Evolutionary conservation across 2,888 invertebrate species (phyloP).

Genomic region (Oeneis ivallda): DNA sequence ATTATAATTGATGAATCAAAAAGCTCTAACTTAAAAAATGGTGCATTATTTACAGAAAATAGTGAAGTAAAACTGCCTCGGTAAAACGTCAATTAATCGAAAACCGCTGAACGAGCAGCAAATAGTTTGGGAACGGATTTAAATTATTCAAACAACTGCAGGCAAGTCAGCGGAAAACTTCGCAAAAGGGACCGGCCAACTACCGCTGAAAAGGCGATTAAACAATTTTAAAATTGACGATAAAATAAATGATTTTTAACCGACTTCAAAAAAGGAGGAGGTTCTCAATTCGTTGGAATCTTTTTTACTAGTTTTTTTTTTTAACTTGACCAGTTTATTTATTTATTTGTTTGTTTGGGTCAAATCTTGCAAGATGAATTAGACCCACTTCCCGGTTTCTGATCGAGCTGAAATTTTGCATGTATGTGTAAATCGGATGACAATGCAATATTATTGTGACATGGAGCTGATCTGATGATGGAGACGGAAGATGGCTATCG

Average conservation of each 20-base stretch:
- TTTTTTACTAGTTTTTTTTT: too few species aligned
- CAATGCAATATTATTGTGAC: too few species aligned
- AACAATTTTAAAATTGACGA: conserved; percentile 6
- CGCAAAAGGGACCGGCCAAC: conserved; percentile 24
- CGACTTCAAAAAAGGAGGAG: too few species aligned
- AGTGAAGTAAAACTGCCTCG: conserved; percentile 24
- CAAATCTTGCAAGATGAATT: too few species aligned
- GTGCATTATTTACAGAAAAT: conserved; percentile 20
- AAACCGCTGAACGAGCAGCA: conserved; percentile 47
- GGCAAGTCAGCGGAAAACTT: conserved; percentile 40
- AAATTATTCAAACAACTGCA: conserved; percentile 51
- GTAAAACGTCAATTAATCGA: conserved; percentile 46
- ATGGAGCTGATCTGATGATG: too few species aligned
- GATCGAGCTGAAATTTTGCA: too few species aligned
- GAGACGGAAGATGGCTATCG: too few species aligned
- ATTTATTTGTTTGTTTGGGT: too few species aligned
- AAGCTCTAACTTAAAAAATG: not conserved
- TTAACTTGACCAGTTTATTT: too few species aligned
- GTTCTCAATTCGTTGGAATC: too few species aligned
- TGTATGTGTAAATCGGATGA: too few species aligned
- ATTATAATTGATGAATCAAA: not conserved
- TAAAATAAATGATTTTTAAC: conserved; percentile 13
- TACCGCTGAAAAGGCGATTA: conserved; percentile 2
- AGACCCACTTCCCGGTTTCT: too few species aligned
- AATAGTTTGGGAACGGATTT: conserved; percentile 50